These are phyloP conservation scores for Thaumatotibia leucotreta DNA, from an alignment of 1,140 invertebrate genomes.

Conservation along the genomic window DNA sequence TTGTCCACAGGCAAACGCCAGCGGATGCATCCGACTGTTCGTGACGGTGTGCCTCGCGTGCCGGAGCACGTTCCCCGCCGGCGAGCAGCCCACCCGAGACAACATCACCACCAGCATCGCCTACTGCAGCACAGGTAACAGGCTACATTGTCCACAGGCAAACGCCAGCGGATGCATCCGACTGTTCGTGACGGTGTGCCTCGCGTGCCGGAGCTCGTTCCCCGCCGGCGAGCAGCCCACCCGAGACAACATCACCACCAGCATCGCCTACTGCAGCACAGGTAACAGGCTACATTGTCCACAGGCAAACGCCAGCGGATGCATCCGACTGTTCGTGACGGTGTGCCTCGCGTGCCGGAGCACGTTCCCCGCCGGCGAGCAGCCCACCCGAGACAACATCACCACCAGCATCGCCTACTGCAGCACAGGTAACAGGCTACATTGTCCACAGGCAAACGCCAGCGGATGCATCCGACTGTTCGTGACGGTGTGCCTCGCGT, in stretches of 20 bases:
- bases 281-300: constrained; percentile 80
- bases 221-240: constrained; percentile 83
- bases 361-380: constrained; percentile 82
- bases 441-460: too few species aligned
- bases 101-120: constrained; percentile 98
- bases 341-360: constrained; percentile 98
- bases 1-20: too few species aligned
- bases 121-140: constrained; percentile 97
- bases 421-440: constrained; percentile 89
- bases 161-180: constrained; percentile 93
- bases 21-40: constrained; percentile 91
- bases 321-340: constrained; percentile 94
- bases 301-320: constrained; percentile 88
- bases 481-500: constrained; percentile 96
- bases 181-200: constrained; percentile 95
- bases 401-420: constrained; percentile 99
- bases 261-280: constrained; percentile 99
- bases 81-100: constrained; percentile 86
- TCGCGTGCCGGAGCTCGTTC: constrained; percentile 96
- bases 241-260: constrained; percentile 95
- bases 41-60: constrained; percentile 97
- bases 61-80: constrained; percentile 90
- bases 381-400: constrained; percentile 91
- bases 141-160: constrained; percentile 80
- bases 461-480: constrained; percentile 95